Evolutionary conservation across 2,888 invertebrate species (phyloP), one percentile per base, ranked within the genome.

Genomic region (Noctua fimbriata): DNA sequence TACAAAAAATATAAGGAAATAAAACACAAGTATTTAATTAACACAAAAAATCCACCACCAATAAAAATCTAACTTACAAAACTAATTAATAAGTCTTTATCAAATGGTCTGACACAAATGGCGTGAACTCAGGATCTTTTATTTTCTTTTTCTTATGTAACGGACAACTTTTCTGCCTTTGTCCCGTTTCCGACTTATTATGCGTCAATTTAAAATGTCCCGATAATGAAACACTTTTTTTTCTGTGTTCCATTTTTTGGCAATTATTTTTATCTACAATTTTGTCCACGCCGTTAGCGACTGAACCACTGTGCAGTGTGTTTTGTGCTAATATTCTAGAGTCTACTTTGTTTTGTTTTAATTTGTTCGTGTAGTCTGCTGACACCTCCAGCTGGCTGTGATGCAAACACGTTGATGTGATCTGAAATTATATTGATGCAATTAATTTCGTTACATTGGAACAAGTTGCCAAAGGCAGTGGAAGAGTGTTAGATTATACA

Each of bases 341-440:
- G 44, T 89, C 83, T 76, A 85, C 73, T 70, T 86, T 83, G 67
- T 91, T 89, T 81, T 89, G 83, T 83, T 91, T 91, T 72, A 90
- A 71, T 67, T 85, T 87, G 63, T 89, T 89, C 9, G 89, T 87
- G 87, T 92, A 92, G 16, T 92, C 91, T 32, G 93, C 82, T 10
- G 94, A 89, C n/a, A 96, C 93, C 84, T 96, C 96, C 14, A 97
- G 89, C 58, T 96, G 94, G 85, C 96, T 96, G 92, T 97, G 96
- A 82, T 97, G 96, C 10, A 97, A 93, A 81, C 97, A 96, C 0
- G 97, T 97, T 14, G 96, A 95, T 67, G 94, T 95, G 72, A 92
- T 89, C 96, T 97, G 94, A 12, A 93, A 93, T 32, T 73, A 81
- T 21, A 36, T 60, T 36, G 21, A n/a, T 16, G 77, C n/a, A 28